Conservation (phyloP, 1,140 invertebrate species). For the Venustaconcha ellipsiformis region DNA sequence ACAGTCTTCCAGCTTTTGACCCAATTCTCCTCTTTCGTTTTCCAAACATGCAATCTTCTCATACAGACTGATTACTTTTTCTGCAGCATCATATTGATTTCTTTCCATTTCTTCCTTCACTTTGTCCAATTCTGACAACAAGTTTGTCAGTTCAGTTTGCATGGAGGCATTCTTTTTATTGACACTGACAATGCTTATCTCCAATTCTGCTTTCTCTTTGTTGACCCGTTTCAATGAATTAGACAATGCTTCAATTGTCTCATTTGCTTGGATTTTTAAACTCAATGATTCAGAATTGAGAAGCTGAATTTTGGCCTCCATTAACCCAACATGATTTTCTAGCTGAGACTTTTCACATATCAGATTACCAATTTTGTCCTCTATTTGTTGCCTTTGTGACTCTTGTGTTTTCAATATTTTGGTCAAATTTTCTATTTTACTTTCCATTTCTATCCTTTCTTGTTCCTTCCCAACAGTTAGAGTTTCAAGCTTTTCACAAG, state of each 20-base stretch:
- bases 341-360: conserved; percentile 30
- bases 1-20: conserved; percentile 21
- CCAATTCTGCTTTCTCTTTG: conserved; percentile 10
- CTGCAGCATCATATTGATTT: conserved; percentile 4
- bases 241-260: conserved; percentile 15
- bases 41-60: conserved; percentile 18
- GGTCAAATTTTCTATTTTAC: conserved; percentile 10
- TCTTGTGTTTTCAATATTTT: conserved; percentile 14
- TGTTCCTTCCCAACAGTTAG: conserved; percentile 10
- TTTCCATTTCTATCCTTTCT: conserved; percentile 11
- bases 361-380: conserved; percentile 28
- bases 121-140: conserved; percentile 25
- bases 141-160: conserved; percentile 19
- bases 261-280: conserved; percentile 10
- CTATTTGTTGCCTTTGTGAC: conserved; percentile 17
- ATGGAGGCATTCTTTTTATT: conserved; percentile 14
- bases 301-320: conserved; percentile 27
- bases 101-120: neutral
- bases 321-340: conserved; percentile 15
- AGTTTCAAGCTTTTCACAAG: conserved; percentile 9
- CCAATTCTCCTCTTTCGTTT: conserved; percentile 24
- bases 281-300: conserved; percentile 17
- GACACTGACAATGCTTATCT: conserved; percentile 6
- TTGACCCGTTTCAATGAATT: conserved; percentile 7
- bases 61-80: conserved; percentile 6